Evolutionary conservation across 2,113 vertebrate species (phyloP), one percentile per base, ranked within the genome.

Genomic region (Dipodomys merriami): DNA sequence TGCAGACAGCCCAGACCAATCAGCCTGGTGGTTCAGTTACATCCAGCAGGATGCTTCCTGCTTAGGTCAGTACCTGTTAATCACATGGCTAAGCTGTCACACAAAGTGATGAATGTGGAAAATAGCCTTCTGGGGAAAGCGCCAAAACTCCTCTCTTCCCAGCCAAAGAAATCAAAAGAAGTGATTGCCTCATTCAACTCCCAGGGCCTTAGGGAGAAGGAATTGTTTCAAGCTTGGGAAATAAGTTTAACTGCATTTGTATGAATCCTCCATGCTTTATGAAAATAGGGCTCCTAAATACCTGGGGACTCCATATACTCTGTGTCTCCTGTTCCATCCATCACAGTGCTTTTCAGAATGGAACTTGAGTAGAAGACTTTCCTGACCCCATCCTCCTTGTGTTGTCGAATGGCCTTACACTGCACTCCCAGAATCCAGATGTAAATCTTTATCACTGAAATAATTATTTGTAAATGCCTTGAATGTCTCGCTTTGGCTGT

Each of bases 161-260:
- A 93, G 95, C 94, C 96, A 96, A 97, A 96, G 87, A 96, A 95
- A 97, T 96, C 93, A 96, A 96, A 92, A 87, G 90, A 96, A 94
- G 62, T 60, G 84, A 94, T 95, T 96, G 89, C 83, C 84, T 97
- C 89, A 93, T 90, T 94, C 85, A 95, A 35, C 6, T 93, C 85
- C 83, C 68, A 69, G 71, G 65, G 39, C 29, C 72, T 72, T 79
- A 64, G 64, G 68, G 76, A 85, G 33, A 93, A 93, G 72, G 73
- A 90, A 86, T 80, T 86, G 65, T 74, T 88, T 83, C 87, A 93
- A 87, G 74, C n/a, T 46, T 46, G 7, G 74, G 69, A 92, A 93
- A 57, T 76, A 96, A 95, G 76, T 95, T 69, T 78, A 33, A 86
- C 78, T 88, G 84, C 53, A 79, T 88, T 62, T 35, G 27, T 13